These are phyloP conservation scores for Shargacucullia verbasci DNA, from an alignment of 2,888 invertebrate genomes.

Conservation along the genomic window DNA sequence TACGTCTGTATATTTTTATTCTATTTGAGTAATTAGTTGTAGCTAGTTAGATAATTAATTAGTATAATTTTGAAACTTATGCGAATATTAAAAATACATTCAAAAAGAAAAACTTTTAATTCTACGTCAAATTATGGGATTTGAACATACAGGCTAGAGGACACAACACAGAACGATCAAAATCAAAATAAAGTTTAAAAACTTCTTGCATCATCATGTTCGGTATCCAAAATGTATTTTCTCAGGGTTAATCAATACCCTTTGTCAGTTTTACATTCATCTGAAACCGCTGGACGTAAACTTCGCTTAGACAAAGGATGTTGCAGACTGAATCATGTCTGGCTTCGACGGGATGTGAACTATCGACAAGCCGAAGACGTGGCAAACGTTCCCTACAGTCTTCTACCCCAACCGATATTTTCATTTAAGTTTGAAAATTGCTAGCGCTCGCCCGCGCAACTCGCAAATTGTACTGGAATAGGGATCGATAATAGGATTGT, in stretches of 20 bases:
- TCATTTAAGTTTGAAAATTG: conserved; percentile 88
- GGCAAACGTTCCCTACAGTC: conserved; percentile 61
- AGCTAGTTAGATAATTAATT: conserved; percentile 24
- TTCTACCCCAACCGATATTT: conserved; percentile 80
- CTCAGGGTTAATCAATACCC: conserved; percentile 1
- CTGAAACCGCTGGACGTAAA: conserved; percentile 39
- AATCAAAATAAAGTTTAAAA: no score
- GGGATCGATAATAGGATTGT: conserved; percentile 87
- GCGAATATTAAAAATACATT: no score
- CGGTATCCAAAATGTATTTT: not conserved
- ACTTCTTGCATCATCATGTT: no score
- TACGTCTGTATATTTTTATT: conserved; percentile 32
- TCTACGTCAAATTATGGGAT: no score
- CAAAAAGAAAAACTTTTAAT: no score
- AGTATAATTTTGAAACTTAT: conserved; percentile 36
- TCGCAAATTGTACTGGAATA: conserved; percentile 86
- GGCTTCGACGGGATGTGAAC: conserved; percentile 49
- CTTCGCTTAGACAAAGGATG: conserved; percentile 48
- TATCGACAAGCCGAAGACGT: conserved; percentile 52
- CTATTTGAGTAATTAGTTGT: conserved; percentile 39
- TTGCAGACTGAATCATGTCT: conserved; percentile 50
- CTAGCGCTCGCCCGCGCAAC: conserved; percentile 76
- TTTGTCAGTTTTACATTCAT: conserved; percentile 35
- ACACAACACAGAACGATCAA: no score
- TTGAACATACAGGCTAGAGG: no score